Evolutionary conservation across 2,888 invertebrate species (phyloP), one percentile per base, ranked within the genome.

Genomic region (Stegophylla sp.): DNA sequence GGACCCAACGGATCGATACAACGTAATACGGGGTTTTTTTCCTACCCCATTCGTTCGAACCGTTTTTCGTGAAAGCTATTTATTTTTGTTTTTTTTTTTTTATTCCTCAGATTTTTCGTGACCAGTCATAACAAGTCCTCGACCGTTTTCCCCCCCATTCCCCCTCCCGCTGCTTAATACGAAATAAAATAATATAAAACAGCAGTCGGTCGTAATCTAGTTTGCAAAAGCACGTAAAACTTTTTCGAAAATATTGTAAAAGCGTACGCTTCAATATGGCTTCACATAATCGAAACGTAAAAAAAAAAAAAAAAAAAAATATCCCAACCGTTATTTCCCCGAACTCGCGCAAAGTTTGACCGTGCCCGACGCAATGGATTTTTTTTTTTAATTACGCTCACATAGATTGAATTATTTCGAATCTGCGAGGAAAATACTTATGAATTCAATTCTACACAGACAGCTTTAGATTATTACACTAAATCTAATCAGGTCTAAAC

Each of bases 401-500:
- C 43, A 20, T 23, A 12, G 12, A 56, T 61, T 34, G 28, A 10
- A 64, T 51, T 51, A 28, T 69, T 69, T 69, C n/a, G 5, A 51
- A n/a, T 13, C 3, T 28, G 13, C 26, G 13, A 20, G n/a, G 5
- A 23, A 56, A 20, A 56, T 23, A 13, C 28, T 20, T 51, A 69
- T 53, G 34, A 69, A 69, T 51, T 34, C n/a, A 69, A 69, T 69
- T 13, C 51, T 53, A 28, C 28, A 34, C 28, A 53, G 51, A 53
- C 69, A 69, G 51, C 51, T 69, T n/a, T n/a, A n/a, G n/a, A n/a
- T n/a, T n/a, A n/a, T n/a, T n/a, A n/a, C 28, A 69, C 28, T n/a
- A 69, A 69, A 69, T 69, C 51, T 69, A 69, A 69, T 69, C 28
- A 34, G 28, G 48, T 53, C 34, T n/a, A 51, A n/a, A 51, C 23